These are phyloP conservation scores for Melanerpes aurifrons DNA, from an alignment of 2,113 vertebrate genomes.

Conservation along the genomic window DNA sequence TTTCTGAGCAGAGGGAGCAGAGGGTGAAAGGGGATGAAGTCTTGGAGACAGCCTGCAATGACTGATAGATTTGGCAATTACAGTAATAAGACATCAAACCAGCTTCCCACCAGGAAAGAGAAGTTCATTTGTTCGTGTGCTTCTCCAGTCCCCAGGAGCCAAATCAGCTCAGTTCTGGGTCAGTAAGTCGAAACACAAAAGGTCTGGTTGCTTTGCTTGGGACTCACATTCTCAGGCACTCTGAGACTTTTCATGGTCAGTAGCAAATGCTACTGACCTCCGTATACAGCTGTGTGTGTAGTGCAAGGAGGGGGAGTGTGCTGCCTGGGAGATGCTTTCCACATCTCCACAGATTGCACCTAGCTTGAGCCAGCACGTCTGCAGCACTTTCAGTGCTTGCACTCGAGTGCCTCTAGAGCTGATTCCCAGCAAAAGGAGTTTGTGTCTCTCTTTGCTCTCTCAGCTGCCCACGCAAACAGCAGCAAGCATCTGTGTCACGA, in stretches of 20 bases:
- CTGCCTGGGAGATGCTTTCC: not conserved
- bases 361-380: not conserved
- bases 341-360: not conserved
- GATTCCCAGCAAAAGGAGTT: not conserved
- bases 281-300: not conserved
- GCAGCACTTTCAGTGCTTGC: conserved; percentile 9
- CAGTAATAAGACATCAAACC: conserved; percentile 26
- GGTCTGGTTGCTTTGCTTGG: not conserved
- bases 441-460: not conserved
- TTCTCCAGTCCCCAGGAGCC: not conserved
- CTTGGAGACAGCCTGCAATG: not conserved
- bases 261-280: not conserved
- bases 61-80: conserved; percentile 48
- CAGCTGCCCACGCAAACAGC: not conserved
- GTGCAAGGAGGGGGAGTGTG: not conserved
- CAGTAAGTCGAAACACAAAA: not conserved
- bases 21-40: not conserved
- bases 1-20: not conserved
- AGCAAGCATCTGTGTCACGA: not conserved
- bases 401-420: conserved; percentile 58
- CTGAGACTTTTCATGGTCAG: not conserved
- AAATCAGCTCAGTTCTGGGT: not conserved
- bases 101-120: not conserved
- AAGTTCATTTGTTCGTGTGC: not conserved
- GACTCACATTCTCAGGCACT: not conserved